Evolutionary conservation across 1,140 invertebrate species (phyloP).

Genomic region (Panagrolaimus sp.): DNA sequence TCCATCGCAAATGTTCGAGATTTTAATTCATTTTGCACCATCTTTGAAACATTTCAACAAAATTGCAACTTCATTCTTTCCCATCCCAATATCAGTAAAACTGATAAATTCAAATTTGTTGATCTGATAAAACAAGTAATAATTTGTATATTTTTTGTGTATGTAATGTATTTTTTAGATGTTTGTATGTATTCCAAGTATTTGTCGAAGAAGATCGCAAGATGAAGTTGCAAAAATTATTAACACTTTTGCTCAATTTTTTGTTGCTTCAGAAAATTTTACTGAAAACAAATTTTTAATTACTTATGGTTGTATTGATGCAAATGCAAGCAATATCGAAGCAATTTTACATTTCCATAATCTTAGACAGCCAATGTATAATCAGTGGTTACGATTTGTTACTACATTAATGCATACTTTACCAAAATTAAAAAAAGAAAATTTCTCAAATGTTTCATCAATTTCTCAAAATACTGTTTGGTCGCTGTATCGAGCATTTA

Average conservation of each 20-base stretch:
- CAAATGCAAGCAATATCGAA: background rate
- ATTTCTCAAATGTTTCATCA: background rate
- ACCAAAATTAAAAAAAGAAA: background rate
- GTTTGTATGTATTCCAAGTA: background rate
- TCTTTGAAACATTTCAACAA: background rate
- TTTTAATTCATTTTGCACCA: background rate
- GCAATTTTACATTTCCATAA: constrained; percentile 1
- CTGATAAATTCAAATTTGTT: constrained; percentile 3
- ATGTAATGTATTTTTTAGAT: too few species aligned
- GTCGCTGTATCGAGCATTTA: background rate
- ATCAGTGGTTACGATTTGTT: background rate
- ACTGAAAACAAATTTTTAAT: background rate
- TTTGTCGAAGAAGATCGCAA: background rate
- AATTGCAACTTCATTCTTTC: background rate
- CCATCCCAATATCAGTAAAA: background rate
- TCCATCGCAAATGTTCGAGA: background rate
- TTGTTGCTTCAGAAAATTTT: background rate
- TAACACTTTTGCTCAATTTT: background rate
- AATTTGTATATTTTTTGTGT: background rate
- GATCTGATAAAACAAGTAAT: background rate
- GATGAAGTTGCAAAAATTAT: background rate
- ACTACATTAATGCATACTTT: background rate
- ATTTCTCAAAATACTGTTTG: background rate
- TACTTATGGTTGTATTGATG: background rate
- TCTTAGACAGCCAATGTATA: background rate